phyloP scores from a whole-genome alignment of 2,888 invertebrate species.

The Neuroscelio doddi region DNA sequence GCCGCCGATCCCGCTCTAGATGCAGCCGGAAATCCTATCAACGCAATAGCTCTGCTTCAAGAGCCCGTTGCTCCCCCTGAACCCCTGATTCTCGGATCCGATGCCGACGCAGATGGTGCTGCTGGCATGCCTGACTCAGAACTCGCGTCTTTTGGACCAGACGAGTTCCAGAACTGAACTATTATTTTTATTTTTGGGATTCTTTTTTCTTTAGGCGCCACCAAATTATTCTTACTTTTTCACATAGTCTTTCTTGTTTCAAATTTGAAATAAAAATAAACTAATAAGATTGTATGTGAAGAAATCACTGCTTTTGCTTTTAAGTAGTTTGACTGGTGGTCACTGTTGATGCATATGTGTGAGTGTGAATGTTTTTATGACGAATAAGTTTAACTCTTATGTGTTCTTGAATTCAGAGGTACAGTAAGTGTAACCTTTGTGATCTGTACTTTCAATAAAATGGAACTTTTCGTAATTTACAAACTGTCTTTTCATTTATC shows the following conservation, averaged over 20 bases:
- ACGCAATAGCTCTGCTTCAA: slow-evolving; percentile 65
- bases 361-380: background rate
- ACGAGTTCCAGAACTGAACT: slow-evolving; percentile 55
- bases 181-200: too few species aligned
- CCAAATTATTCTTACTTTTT: too few species aligned
- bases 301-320: too few species aligned
- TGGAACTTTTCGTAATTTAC: background rate
- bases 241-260: too few species aligned
- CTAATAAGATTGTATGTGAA: too few species aligned
- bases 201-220: too few species aligned
- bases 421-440: background rate
- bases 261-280: too few species aligned
- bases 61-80: slow-evolving; percentile 62
- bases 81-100: slow-evolving; percentile 62
- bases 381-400: background rate
- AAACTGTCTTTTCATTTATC: too few species aligned
- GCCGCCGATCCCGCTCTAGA: slow-evolving; percentile 90
- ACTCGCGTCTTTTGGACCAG: slow-evolving; percentile 61
- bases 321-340: too few species aligned
- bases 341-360: too few species aligned
- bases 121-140: slow-evolving; percentile 66
- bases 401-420: background rate
- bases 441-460: slow-evolving; percentile 7
- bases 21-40: slow-evolving; percentile 75
- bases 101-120: slow-evolving; percentile 70